These are phyloP conservation scores for Cryptocheilus praepositus DNA, from an alignment of 2,888 invertebrate species.

Conservation along the genomic window DNA sequence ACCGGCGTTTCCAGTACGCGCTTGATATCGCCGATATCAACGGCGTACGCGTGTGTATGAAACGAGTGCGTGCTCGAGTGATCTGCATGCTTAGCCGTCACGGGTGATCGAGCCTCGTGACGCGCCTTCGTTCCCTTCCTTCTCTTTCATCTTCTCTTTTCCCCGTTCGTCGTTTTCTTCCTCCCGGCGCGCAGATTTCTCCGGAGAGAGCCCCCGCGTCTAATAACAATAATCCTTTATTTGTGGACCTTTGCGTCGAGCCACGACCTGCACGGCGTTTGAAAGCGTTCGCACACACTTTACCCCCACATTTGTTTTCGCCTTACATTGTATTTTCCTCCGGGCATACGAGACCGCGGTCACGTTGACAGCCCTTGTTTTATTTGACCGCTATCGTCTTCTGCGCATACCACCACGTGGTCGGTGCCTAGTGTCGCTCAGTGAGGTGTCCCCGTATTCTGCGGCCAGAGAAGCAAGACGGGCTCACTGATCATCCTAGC, in stretches of 20 bases:
- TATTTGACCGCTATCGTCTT: no score
- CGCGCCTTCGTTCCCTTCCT: conserved; percentile 25
- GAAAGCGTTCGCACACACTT: conserved; percentile 36
- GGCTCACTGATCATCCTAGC: no score
- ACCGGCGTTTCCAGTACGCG: not conserved
- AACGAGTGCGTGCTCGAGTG: conserved; percentile 4
- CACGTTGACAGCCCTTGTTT: not conserved
- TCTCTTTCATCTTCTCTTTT: conserved; percentile 10
- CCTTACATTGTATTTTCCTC: no score
- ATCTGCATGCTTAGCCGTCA: conserved; percentile 10
- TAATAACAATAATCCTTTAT: conserved; percentile 27
- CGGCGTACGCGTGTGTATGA: no score
- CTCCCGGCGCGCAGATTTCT: conserved; percentile 20
- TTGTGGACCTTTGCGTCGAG: conserved; percentile 20
- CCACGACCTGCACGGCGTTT: conserved; percentile 5
- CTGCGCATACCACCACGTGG: no score
- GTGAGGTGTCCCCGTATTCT: no score
- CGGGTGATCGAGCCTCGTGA: conserved; percentile 21
- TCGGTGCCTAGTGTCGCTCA: no score
- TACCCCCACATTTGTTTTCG: conserved; percentile 33
- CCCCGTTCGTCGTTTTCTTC: not conserved
- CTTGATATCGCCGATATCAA: no score
- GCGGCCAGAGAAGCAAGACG: no score
- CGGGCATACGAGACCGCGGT: conserved; percentile 1
- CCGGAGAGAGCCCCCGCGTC: conserved; percentile 4